phyloP scores from a whole-genome alignment of 2,888 invertebrate genomes.

The Hedychridium roseum region DNA sequence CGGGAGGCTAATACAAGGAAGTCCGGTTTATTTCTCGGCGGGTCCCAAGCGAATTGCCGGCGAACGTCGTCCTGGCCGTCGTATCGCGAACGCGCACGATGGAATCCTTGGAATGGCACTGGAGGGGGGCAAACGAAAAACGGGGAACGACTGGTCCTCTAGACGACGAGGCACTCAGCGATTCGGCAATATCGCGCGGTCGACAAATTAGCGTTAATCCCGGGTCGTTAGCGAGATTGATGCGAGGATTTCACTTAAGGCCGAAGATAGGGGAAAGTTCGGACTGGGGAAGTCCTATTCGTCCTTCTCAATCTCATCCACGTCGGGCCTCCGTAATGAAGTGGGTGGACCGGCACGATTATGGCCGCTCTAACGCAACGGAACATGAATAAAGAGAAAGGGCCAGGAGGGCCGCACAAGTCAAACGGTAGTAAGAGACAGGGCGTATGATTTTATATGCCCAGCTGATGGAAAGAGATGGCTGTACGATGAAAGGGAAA shows the following conservation, averaged over 20 bases:
- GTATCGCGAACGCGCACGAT: no score
- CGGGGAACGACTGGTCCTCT: no score
- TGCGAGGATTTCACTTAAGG: conserved; percentile 59
- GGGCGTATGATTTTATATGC: conserved; percentile 1
- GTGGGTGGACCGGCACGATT: conserved; percentile 57
- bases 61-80: no score
- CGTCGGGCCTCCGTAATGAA: conserved; percentile 52
- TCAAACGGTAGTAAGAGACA: conserved; percentile 8
- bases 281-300: conserved; percentile 9
- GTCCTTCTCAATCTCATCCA: conserved; percentile 25
- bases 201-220: conserved; percentile 62
- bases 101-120: no score
- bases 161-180: no score
- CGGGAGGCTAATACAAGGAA: no score
- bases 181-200: conserved; percentile 58
- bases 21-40: no score
- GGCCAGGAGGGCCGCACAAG: conserved; percentile 5
- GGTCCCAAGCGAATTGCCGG: no score
- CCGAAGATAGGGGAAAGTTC: conserved; percentile 13
- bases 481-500: conserved; percentile 3
- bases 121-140: no score
- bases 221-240: conserved; percentile 60
- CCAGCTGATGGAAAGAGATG: conserved; percentile 15
- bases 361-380: neutral
- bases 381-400: conserved; percentile 1